These are phyloP conservation scores for Strigamia maritima DNA, from an alignment of 2,888 invertebrate genomes.

Conservation along the genomic window DNA sequence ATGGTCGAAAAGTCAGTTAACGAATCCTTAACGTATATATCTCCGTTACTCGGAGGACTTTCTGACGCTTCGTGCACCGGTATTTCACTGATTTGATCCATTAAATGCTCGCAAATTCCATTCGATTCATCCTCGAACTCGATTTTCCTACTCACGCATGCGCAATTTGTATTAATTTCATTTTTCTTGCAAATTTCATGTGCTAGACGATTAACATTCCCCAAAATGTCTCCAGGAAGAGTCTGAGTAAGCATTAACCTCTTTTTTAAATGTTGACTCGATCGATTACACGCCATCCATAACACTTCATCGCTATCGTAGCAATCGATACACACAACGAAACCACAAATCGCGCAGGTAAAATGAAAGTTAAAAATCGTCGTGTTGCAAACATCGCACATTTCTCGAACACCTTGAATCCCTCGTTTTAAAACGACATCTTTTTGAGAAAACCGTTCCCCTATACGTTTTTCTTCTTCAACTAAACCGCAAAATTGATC, in stretches of 20 bases:
- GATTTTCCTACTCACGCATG: conserved; percentile 58
- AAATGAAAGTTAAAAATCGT: conserved; percentile 97
- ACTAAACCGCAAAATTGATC: conserved; percentile 93
- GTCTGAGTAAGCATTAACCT: conserved; percentile 91
- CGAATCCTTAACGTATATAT: conserved; percentile 57
- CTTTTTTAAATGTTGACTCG: conserved; percentile 75
- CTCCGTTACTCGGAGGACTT: too few species aligned
- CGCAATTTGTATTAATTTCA: conserved; percentile 72
- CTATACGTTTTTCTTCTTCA: conserved; percentile 67
- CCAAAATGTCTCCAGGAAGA: conserved; percentile 76
- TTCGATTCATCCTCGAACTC: conserved; percentile 43
- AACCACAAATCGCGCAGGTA: conserved; percentile 94
- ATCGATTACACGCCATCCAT: conserved; percentile 85
- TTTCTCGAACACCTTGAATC: conserved; percentile 90
- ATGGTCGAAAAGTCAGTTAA: conserved; percentile 72
- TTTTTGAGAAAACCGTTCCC: conserved; percentile 51
- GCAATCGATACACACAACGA: conserved; percentile 95
- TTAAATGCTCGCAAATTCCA: conserved; percentile 48
- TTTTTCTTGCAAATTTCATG: conserved; percentile 75
- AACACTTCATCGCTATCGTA: conserved; percentile 75
- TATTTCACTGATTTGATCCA: conserved; percentile 42
- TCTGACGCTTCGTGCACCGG: too few species aligned
- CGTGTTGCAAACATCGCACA: conserved; percentile 97
- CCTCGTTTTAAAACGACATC: conserved; percentile 93
- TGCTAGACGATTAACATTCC: conserved; percentile 57